Base-by-base conservation (phyloP, 2,797 vertebrate genomes). In the Merluccius polli region DNA sequence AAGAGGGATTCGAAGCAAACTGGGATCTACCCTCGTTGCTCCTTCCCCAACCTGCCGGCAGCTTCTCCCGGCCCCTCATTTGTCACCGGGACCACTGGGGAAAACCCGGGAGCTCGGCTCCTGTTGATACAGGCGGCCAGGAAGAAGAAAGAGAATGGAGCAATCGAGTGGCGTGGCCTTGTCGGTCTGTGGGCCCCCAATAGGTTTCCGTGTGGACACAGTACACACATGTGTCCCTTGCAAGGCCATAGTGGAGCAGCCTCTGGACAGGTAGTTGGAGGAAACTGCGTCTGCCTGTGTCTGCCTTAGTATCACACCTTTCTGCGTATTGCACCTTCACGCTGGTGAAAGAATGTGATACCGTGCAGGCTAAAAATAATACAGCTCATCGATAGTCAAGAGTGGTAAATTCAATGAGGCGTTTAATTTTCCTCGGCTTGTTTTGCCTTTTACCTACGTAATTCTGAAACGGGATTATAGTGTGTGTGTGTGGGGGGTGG, bases 81-180 rank as follows among this genome's bases (percentile, higher is more conserved):
- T 91, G 86, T 92, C 89, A 90, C 80, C 7, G 63, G 70, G 80
- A 83, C 85, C 89, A 87, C 86, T 75, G 24, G 65, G 24, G 65
- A 41, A 74, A 82, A 84, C 79, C 32, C 63, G 83, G 79, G 82
- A 83, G 81, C 77, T 78, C 88, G 88, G 89, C 88, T 86, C 80
- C 65, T 78, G 89, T 84, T 90, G 88, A 92, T 89, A 84, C 90
- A 91, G 92, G 82, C 44, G 44, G 44, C 15, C 5, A 16, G 44
- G 16, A 48, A 48, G 44, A 21, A 48, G 44, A 15, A 48, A 48
- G 44, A 0, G 44, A 48, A 48, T 21, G 44, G 44, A 48, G 15
- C 44, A 21, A 48, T 48, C 44, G 44, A 16, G 15, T 48, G 18
- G 16, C 15, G 44, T 4, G 15, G 15, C 21, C 44, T 21, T 16